Conservation (phyloP, 2,888 invertebrate genomes). For the Tenthredo scrophulariae region DNA sequence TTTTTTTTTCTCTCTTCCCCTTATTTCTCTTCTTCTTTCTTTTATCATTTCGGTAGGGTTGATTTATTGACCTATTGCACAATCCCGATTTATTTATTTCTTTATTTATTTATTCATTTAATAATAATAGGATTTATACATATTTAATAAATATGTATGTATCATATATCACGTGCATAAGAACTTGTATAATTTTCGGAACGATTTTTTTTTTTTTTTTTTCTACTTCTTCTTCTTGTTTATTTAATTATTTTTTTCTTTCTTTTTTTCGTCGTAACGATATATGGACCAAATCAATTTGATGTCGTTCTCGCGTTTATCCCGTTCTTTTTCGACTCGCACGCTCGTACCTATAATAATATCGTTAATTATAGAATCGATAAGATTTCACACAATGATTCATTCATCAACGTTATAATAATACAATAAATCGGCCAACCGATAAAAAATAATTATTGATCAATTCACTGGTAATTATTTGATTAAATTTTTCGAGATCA, state of each 20-base stretch:
- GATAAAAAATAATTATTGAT: not conserved
- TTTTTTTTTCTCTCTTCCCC: not conserved
- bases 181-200: no score
- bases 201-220: no score
- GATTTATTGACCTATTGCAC: constrained; percentile 14
- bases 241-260: no score
- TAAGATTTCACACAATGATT: no score
- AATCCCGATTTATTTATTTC: constrained; percentile 26
- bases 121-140: constrained; percentile 4
- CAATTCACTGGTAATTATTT: not conserved
- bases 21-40: not conserved
- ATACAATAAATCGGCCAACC: not conserved
- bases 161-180: not conserved
- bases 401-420: no score
- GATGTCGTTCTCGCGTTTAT: no score
- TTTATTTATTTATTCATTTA: not conserved
- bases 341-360: no score
- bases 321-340: no score
- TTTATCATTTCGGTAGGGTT: not conserved
- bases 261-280: no score
- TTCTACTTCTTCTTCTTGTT: no score
- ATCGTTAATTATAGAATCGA: no score
- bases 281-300: no score
- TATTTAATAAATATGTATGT: not conserved
- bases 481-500: not conserved